Evolutionary conservation across 2,888 invertebrate genomes (phyloP).

Genomic region (Netelia melanura): DNA sequence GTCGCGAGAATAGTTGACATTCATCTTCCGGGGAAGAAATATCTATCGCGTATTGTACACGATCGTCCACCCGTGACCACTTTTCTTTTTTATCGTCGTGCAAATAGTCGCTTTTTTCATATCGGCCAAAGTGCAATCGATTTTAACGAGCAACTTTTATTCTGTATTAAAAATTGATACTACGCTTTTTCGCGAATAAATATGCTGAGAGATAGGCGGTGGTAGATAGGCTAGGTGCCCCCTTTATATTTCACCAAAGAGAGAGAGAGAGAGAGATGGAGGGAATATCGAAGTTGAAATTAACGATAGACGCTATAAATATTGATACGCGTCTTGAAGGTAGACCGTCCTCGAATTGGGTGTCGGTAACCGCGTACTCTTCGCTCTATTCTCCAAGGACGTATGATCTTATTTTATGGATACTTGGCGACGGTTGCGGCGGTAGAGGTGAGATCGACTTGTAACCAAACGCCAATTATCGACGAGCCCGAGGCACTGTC

Average conservation of each 20-base stretch:
- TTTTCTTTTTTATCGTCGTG: not conserved
- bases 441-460: constrained; percentile 32
- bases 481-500: constrained; percentile 76
- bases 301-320: constrained; percentile 71
- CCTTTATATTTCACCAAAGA: not conserved
- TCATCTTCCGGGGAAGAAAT: constrained; percentile 34
- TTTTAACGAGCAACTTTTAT: too few relatives aligned
- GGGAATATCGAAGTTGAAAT: constrained; percentile 43
- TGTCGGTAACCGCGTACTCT: constrained; percentile 43
- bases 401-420: constrained; percentile 60
- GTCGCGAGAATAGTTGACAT: constrained; percentile 13
- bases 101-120: not conserved
- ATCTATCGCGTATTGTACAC: not conserved
- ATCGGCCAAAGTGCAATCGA: too few relatives aligned
- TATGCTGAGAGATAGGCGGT: too few relatives aligned
- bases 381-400: constrained; percentile 53
- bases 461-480: constrained; percentile 84
- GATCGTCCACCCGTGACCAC: not conserved
- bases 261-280: not conserved
- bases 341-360: constrained; percentile 35
- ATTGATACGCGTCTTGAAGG: constrained; percentile 69
- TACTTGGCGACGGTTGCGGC: constrained; percentile 10
- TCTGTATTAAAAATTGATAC: too few relatives aligned
- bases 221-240: too few relatives aligned
- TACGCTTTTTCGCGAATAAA: too few relatives aligned